Conservation (phyloP, 2,113 vertebrate genomes). For the Thunnus thynnus region DNA sequence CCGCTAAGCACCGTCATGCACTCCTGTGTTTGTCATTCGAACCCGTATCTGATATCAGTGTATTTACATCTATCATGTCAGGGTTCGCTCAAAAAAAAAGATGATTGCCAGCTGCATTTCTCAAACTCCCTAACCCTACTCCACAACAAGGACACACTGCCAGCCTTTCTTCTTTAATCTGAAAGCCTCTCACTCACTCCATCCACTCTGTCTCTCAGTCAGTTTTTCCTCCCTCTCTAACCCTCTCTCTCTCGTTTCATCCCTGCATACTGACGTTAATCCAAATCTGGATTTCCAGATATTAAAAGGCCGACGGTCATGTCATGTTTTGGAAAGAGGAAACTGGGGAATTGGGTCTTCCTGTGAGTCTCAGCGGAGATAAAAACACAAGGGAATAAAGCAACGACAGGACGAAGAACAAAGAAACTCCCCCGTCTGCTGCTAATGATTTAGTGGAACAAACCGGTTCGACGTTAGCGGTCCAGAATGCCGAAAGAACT, state of each 20-base stretch:
- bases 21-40: constrained; percentile 46
- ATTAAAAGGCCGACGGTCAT: constrained; percentile 74
- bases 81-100: constrained; percentile 43
- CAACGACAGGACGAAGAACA: constrained; percentile 68
- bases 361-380: constrained; percentile 71
- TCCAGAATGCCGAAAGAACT: constrained; percentile 63
- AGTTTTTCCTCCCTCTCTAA: constrained; percentile 28
- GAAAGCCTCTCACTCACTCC: constrained; percentile 73
- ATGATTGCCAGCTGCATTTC: constrained; percentile 51
- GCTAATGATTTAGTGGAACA: constrained; percentile 77
- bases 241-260: constrained; percentile 53
- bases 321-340: constrained; percentile 72
- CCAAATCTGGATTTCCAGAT: constrained; percentile 84
- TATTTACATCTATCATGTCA: constrained; percentile 67
- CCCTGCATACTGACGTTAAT: constrained; percentile 70
- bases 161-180: constrained; percentile 69
- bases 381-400: constrained; percentile 76
- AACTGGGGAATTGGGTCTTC: constrained; percentile 78
- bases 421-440: constrained; percentile 64
- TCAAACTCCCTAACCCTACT: constrained; percentile 47
- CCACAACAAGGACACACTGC: constrained; percentile 63
- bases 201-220: constrained; percentile 53
- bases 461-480: constrained; percentile 55
- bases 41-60: constrained; percentile 34
- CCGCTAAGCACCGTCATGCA: constrained; percentile 9